Base-by-base conservation (phyloP, 2,888 invertebrate genomes). In the Teinopalpus imperialis region DNA sequence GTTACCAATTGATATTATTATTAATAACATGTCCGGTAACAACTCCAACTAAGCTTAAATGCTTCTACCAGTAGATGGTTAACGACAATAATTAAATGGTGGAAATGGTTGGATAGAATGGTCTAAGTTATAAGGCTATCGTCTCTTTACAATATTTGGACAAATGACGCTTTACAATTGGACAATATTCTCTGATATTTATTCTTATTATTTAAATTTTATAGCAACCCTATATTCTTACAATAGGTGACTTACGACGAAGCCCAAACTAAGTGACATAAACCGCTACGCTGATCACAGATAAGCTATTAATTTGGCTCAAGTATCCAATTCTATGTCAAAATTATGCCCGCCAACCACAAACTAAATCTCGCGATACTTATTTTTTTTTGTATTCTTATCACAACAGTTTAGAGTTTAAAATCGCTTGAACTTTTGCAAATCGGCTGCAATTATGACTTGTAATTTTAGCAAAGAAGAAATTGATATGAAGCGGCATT, bases 221-320 rank as follows among this genome's bases (percentile, higher is more conserved):
- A 37, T 47, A 47, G 7, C 79, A 82, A 52, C 83, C 85, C 81
- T 83, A 60, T 3, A 3, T 44, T 32, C 13, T 36, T 34, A 58
- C 64, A 63, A 72, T 67, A 71, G 65, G 70, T 74, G 73, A 69
- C 61, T 65, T n/a, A 68, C 61, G 59, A 53, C 56, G 62, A 65
- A 71, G 57, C 74, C 72, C 65, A 68, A 71, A 73, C 71, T 76
- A 75, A 81, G 74, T 82, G 86, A 82, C 81, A 81, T 77, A 81
- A 82, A 80, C 81, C 80, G 78, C 70, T 60, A 66, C 75, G 69
- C 71, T 66, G 82, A 83, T 83, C 73, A 59, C 58, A 74, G 86
- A 86, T 87, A 83, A 81, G 76, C 76, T 75, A 82, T 81, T 85
- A 83, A 87, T 86, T 85, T 83, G 72, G 76, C 80, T 79, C 80